Evolutionary conservation across 2,888 invertebrate species (phyloP).

Genomic region (Melieria crassipennis): DNA sequence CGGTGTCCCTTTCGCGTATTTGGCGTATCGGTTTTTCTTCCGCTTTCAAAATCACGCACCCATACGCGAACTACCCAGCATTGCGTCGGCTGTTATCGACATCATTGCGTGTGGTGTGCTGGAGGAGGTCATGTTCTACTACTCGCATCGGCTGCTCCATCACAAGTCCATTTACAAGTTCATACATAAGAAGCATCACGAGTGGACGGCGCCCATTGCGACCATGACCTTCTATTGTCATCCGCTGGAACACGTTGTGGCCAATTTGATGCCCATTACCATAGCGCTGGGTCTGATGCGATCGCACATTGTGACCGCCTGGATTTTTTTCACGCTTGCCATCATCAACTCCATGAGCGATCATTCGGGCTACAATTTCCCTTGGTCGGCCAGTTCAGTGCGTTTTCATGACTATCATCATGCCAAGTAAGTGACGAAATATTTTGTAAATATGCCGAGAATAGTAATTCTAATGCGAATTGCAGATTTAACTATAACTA

Average conservation of each 20-base stretch:
- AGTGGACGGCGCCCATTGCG: slow-evolving; percentile 86
- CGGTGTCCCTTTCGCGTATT: slow-evolving; percentile 70
- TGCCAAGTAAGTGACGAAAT: slow-evolving; percentile 71
- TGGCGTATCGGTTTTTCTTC: slow-evolving; percentile 25
- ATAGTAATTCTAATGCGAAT: not conserved
- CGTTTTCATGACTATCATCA: slow-evolving; percentile 90
- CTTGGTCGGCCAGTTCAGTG: slow-evolving; percentile 75
- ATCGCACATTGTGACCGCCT: slow-evolving; percentile 76
- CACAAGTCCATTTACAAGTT: slow-evolving; percentile 77
- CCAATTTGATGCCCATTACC: slow-evolving; percentile 79
- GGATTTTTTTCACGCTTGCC: slow-evolving; percentile 79
- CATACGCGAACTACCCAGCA: slow-evolving; percentile 75
- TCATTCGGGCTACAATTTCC: slow-evolving; percentile 65
- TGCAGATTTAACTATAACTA: slow-evolving; percentile 83
- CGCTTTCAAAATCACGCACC: slow-evolving; percentile 60
- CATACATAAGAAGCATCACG: slow-evolving; percentile 86
- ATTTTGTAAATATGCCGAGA: not conserved
- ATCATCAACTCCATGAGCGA: slow-evolving; percentile 55
- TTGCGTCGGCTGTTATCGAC: slow-evolving; percentile 75
- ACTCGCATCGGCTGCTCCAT: slow-evolving; percentile 82
- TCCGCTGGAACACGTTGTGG: slow-evolving; percentile 78
- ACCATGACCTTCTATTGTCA: slow-evolving; percentile 71
- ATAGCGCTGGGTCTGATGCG: slow-evolving; percentile 75
- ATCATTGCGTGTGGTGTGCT: slow-evolving; percentile 75
- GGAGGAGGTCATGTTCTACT: slow-evolving; percentile 85